Evolutionary conservation across 2,888 invertebrate genomes (phyloP), one percentile per base, ranked within the genome.

Genomic region (Epirrhoe tristata): DNA sequence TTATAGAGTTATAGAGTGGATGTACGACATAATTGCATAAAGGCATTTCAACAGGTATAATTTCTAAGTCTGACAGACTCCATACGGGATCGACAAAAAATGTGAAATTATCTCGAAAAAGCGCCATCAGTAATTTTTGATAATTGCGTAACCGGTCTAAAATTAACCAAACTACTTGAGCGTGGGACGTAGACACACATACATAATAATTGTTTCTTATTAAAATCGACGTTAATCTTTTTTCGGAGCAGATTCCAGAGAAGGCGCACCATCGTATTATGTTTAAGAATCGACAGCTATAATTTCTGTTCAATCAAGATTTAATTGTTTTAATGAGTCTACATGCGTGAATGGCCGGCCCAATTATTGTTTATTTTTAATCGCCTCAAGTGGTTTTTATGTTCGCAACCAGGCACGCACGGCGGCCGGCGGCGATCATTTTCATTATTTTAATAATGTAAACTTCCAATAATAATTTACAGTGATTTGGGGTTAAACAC

Each of bases 291-390:
- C 93, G 93, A 93, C 93, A 93, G 93, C 93, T 93, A 93, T 93
- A 93, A 93, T 93, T 93, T 93, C 86, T 90, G 93, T 93, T 93
- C 93, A 93, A 93, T 93, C 93, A 93, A 93, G 93, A 93, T 93
- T 93, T 93, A 93, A 93, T 93, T 93, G 93, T 93, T 93, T 93
- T 93, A 93, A 93, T 93, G 93, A 93, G 93, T 82, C 91, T 85
- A 84, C 93, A 93, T 93, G 93, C 93, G 93, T 93, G 93, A 93
- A 93, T 92, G 88, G 92, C 85, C 92, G 91, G 90, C 84, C 90
- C 93, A 93, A 93, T 93, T 93, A 93, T 92, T 93, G 93, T 93
- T 93, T 93, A 93, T 93, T 93, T 93, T 93, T 93, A 93, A 93
- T 93, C 92, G 93, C 93, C 93, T 80, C 88, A 87, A 93, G 93